Conservation (phyloP, 2,797 vertebrate species). For the Schizothorax lantsangensis region DNA sequence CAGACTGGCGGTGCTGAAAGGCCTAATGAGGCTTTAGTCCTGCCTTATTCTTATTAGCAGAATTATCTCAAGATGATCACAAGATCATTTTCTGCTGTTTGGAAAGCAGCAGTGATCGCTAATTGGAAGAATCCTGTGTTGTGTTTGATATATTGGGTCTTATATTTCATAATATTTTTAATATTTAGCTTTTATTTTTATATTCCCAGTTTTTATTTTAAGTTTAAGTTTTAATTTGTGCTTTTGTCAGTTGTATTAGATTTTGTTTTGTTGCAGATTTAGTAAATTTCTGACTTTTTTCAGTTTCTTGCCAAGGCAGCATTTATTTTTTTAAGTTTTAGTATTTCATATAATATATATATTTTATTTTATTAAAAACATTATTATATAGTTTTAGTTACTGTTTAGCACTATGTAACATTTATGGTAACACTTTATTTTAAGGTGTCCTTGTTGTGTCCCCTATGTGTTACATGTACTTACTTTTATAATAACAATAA, state of each 20-base stretch:
- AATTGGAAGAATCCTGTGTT: neutral
- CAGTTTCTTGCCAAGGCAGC: neutral
- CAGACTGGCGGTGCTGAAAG: constrained; percentile 24
- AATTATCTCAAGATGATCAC: neutral
- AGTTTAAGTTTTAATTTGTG: neutral
- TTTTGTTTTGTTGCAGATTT: neutral
- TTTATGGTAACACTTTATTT: neutral
- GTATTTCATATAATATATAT: neutral
- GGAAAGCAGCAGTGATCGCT: neutral
- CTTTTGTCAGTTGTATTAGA: neutral
- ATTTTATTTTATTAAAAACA: neutral
- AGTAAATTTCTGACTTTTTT: neutral
- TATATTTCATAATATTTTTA: neutral
- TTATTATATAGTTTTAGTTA: neutral
- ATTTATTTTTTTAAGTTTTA: neutral
- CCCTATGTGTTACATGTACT: no score
- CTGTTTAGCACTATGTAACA: neutral
- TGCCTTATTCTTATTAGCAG: constrained; percentile 16
- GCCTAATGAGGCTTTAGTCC: constrained; percentile 22
- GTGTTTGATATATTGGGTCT: neutral
- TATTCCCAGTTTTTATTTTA: neutral
- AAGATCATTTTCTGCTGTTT: neutral
- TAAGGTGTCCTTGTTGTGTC: no score
- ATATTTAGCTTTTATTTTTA: neutral
- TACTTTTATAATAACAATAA: no score